Evolutionary conservation across 2,113 vertebrate species (phyloP).

Genomic region (Cnemophilus loriae): DNA sequence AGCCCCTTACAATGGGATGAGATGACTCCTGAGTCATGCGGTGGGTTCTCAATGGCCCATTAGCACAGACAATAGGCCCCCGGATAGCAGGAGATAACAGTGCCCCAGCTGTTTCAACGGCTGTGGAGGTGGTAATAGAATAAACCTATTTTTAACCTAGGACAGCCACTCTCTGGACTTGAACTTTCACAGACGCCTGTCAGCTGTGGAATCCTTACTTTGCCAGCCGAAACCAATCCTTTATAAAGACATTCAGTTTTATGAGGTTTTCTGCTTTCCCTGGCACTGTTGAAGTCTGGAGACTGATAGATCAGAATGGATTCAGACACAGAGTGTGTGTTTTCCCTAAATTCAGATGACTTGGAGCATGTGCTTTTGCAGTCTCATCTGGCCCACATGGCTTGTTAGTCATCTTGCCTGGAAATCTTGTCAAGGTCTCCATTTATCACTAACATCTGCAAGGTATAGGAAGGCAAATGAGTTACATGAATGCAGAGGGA

Average conservation of each 20-base stretch:
- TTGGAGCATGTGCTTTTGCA: neutral
- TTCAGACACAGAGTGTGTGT: neutral
- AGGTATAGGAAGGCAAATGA: neutral
- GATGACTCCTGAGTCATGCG: too few species aligned
- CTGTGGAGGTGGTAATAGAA: too few species aligned
- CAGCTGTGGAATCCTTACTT: neutral
- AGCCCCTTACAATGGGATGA: too few species aligned
- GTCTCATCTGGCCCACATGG: neutral
- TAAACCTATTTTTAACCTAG: too few species aligned
- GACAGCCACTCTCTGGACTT: neutral
- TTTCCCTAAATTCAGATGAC: neutral
- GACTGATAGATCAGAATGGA: neutral
- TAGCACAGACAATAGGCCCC: too few species aligned
- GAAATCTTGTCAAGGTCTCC: neutral
- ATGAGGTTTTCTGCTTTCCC: neutral
- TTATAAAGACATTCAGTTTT: neutral
- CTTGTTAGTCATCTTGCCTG: neutral
- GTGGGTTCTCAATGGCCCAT: too few species aligned
- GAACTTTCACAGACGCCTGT: neutral
- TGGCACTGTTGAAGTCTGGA: neutral
- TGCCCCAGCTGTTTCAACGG: too few species aligned
- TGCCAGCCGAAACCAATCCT: neutral
- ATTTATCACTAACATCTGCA: neutral
- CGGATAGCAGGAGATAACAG: too few species aligned
- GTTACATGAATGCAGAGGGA: neutral